A percentile compares a stretch with the other conserved stretches of the same genome.
Conservation (phyloP, 2,888 invertebrate genomes). For the Mythimna loreyi region DNA sequence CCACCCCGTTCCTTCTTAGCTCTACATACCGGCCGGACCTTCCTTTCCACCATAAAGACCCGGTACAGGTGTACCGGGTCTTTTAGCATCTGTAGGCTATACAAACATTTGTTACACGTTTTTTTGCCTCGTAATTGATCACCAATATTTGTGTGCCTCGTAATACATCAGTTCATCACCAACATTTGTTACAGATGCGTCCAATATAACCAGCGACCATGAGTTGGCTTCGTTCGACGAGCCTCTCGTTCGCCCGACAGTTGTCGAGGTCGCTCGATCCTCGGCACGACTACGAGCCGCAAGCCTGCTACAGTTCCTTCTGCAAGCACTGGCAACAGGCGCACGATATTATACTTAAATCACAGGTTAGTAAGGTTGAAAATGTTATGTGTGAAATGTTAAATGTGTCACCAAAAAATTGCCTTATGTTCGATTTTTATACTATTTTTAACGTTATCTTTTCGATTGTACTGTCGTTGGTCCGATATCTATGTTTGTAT, state of each 20-base stretch:
- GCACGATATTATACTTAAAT: conserved; percentile 94
- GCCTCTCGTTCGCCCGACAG: conserved; percentile 91
- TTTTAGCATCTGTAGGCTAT: too few species aligned
- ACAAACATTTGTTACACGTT: too few species aligned
- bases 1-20: too few species aligned
- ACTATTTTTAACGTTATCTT: neutral
- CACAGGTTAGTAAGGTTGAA: conserved; percentile 88
- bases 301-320: conserved; percentile 98
- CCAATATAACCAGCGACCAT: conserved; percentile 81
- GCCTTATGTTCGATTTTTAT: neutral
- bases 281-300: conserved; percentile 95
- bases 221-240: conserved; percentile 94
- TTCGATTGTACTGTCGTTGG: neutral
- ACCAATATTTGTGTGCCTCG: neutral
- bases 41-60: too few species aligned
- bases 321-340: conserved; percentile 98
- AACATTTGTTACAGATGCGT: conserved; percentile 69
- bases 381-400: conserved; percentile 35
- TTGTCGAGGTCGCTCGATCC: conserved; percentile 92
- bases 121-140: too few species aligned
- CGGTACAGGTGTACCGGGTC: too few species aligned
- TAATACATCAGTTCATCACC: neutral
- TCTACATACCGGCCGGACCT: too few species aligned
- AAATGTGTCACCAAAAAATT: neutral
- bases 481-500: neutral